A percentile compares a stretch with the other conserved stretches of the same genome.
phyloP scores from a whole-genome alignment of 1,140 invertebrate genomes.

The Nasonia giraulti region DNA sequence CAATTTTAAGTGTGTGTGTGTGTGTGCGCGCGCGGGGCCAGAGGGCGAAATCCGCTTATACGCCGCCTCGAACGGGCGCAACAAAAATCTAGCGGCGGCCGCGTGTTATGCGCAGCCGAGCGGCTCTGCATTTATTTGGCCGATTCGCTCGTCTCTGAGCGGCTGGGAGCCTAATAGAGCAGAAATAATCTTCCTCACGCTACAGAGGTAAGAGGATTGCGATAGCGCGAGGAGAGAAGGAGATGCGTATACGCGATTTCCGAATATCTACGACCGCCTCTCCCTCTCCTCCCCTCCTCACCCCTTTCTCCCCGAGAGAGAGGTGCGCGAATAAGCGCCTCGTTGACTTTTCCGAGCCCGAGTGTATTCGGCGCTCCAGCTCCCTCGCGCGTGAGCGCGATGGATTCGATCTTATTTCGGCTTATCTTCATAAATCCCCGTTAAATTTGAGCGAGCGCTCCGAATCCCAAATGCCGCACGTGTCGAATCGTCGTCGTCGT shows the following conservation, averaged over 20 bases:
- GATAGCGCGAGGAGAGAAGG: background rate
- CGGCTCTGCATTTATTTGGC: background rate
- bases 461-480: constrained; percentile 31
- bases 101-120: background rate
- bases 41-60: background rate
- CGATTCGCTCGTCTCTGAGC: background rate
- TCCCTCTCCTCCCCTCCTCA: background rate
- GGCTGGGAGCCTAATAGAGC: constrained; percentile 5
- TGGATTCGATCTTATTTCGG: constrained; percentile 58
- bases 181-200: constrained; percentile 25
- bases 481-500: background rate
- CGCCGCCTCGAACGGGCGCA: too few relatives aligned
- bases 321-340: background rate
- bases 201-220: constrained; percentile 30
- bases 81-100: background rate
- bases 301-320: background rate
- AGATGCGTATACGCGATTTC: background rate
- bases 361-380: background rate
- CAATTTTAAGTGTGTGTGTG: background rate
- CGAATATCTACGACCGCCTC: background rate
- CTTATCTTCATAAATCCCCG: constrained; percentile 61
- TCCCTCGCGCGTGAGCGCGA: background rate
- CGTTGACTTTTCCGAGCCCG: background rate
- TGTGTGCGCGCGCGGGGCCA: background rate
- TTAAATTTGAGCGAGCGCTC: constrained; percentile 55